Conservation (phyloP, 1,140 invertebrate species). For the Mamestra configurata region DNA sequence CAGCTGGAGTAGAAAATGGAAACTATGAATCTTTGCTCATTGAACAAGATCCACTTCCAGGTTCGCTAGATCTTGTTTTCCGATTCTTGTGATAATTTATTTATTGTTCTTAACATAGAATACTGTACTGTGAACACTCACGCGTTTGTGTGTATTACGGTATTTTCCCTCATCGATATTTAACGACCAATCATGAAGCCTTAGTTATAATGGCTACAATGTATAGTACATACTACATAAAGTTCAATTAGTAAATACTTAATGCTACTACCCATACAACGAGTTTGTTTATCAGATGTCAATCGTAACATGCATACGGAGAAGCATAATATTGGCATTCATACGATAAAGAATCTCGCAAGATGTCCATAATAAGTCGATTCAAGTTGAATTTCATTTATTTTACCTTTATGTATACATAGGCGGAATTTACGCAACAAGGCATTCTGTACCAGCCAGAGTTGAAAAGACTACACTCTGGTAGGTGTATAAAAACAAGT, state of each 20-base stretch:
- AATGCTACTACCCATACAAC: constrained; percentile 1
- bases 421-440: too few species aligned
- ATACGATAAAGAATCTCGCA: constrained; percentile 5
- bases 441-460: too few species aligned
- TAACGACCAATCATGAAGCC: constrained; percentile 16
- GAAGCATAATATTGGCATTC: constrained; percentile 34
- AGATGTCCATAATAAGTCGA: background rate
- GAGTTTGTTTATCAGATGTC: constrained; percentile 21
- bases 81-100: constrained; percentile 42
- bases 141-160: background rate
- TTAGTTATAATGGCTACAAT: constrained; percentile 27
- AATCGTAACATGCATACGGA: constrained; percentile 16
- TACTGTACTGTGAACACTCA: background rate
- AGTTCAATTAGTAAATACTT: background rate
- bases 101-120: constrained; percentile 32
- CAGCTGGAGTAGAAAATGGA: constrained; percentile 32
- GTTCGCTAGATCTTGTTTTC: background rate
- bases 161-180: constrained; percentile 42
- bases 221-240: too few species aligned
- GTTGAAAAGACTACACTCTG: too few species aligned
- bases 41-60: constrained; percentile 40
- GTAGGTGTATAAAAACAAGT: too few species aligned
- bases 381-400: background rate
- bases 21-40: constrained; percentile 44
- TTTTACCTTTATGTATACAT: too few species aligned